These are phyloP conservation scores for Cyclophora albipunctata DNA, from an alignment of 2,888 invertebrate species.

Conservation along the genomic window DNA sequence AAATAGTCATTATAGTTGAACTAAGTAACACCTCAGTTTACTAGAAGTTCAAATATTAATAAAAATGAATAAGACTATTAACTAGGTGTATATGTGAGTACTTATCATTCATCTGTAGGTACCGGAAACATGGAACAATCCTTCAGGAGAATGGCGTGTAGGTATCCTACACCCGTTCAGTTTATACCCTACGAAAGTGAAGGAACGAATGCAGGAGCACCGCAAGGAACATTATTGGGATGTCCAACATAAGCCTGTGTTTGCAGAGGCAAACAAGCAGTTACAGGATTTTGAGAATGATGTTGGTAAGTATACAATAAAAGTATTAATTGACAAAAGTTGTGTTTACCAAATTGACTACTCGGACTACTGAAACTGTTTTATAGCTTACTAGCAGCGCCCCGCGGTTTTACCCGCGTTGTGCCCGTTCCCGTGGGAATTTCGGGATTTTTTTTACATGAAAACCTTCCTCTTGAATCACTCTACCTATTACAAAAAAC, in stretches of 20 bases:
- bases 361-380: neutral
- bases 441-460: too few relatives aligned
- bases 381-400: neutral
- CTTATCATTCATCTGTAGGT: slow-evolving; percentile 69
- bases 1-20: too few relatives aligned
- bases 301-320: slow-evolving; percentile 51
- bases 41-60: too few relatives aligned
- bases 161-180: slow-evolving; percentile 91
- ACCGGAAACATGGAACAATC: slow-evolving; percentile 88
- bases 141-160: slow-evolving; percentile 87
- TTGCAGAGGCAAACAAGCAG: slow-evolving; percentile 85
- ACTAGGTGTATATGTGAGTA: too few relatives aligned
- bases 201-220: slow-evolving; percentile 86
- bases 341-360: neutral
- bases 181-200: slow-evolving; percentile 88
- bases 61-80: too few relatives aligned
- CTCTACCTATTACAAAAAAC: too few relatives aligned
- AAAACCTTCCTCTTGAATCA: too few relatives aligned
- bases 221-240: slow-evolving; percentile 91
- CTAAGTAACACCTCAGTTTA: too few relatives aligned
- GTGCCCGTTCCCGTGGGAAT: too few relatives aligned
- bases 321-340: neutral
- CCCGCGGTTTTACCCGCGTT: too few relatives aligned
- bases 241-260: slow-evolving; percentile 83
- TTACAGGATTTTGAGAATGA: slow-evolving; percentile 85